These are phyloP conservation scores for Semnopithecus entellus DNA, from an alignment of 2,113 vertebrate genomes.

Conservation along the genomic window DNA sequence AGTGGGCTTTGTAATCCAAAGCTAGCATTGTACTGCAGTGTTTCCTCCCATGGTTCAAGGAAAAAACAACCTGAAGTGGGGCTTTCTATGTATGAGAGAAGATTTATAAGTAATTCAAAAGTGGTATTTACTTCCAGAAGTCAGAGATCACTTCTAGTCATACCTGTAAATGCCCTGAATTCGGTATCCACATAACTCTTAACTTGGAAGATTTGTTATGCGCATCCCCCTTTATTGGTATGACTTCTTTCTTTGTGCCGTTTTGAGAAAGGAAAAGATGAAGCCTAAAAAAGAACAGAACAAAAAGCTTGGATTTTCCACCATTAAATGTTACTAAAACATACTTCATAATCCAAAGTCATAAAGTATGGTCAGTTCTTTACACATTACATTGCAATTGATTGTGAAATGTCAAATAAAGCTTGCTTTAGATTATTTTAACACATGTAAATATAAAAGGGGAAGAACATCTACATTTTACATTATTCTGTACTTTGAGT, in stretches of 20 bases:
- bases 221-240: background rate
- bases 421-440: background rate
- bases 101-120: conserved; percentile 31
- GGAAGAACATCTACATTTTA: background rate
- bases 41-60: background rate
- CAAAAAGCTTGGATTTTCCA: background rate
- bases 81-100: background rate
- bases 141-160: background rate
- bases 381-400: background rate
- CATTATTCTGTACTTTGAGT: background rate
- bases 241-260: background rate
- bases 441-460: background rate
- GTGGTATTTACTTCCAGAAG: background rate
- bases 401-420: background rate
- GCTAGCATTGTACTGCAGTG: background rate
- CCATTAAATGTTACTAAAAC: background rate
- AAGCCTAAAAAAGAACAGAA: background rate
- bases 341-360: background rate
- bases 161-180: background rate
- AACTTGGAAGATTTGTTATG: background rate
- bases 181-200: background rate
- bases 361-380: background rate
- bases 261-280: background rate
- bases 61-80: background rate
- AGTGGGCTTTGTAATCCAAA: background rate